phyloP scores from a whole-genome alignment of 2,113 vertebrate species.

The Aspidoscelis tigris region DNA sequence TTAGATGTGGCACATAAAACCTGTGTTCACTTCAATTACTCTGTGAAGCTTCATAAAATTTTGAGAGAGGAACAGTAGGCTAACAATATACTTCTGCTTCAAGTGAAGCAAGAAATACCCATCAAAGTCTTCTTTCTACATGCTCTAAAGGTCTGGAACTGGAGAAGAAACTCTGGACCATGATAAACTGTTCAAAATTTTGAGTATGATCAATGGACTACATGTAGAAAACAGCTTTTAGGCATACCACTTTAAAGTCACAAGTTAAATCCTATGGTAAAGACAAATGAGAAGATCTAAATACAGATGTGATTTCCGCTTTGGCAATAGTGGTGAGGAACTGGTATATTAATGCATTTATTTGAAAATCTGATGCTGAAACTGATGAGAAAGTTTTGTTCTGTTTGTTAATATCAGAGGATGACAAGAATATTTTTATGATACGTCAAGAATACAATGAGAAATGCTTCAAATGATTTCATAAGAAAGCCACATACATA shows the following conservation, averaged over 20 bases:
- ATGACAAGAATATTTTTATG: too few species aligned
- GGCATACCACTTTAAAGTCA: conserved; percentile 10
- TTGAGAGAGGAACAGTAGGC: conserved; percentile 43
- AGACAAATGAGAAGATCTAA: background rate
- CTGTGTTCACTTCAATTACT: conserved; percentile 49
- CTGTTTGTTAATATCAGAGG: too few species aligned
- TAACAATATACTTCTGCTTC: conserved; percentile 41
- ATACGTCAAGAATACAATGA: too few species aligned
- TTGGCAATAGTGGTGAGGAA: too few species aligned
- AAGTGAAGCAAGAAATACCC: conserved; percentile 51
- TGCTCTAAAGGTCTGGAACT: conserved; percentile 32
- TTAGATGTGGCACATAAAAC: conserved; percentile 57
- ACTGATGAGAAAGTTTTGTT: too few species aligned
- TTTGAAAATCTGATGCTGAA: background rate
- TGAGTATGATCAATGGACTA: conserved; percentile 28
- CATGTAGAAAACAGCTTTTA: conserved; percentile 25
- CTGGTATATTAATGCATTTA: background rate
- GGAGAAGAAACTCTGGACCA: conserved; percentile 1
- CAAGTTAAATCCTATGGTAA: background rate
- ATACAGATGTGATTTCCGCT: background rate
- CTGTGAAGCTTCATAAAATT: conserved; percentile 63
- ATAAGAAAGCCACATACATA: too few species aligned
- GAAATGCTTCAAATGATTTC: too few species aligned
- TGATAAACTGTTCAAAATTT: background rate
- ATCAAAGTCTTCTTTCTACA: conserved; percentile 41